These are phyloP conservation scores for Cephalopterus ornatus DNA, from an alignment of 2,113 vertebrate genomes.

Conservation along the genomic window DNA sequence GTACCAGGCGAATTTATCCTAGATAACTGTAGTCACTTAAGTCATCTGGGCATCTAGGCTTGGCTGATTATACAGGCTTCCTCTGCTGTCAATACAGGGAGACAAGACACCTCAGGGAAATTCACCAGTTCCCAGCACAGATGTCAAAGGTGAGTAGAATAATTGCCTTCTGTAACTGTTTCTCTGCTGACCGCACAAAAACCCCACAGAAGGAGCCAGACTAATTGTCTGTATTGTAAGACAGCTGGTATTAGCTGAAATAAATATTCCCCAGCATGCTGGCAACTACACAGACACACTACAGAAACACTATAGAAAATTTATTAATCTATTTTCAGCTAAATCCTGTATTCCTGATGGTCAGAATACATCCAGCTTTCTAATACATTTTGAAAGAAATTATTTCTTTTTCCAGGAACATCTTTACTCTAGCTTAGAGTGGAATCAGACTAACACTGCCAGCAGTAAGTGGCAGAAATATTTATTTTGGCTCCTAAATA, in stretches of 20 bases:
- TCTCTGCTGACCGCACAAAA: neutral
- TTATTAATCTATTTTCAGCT: neutral
- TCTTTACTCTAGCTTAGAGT: slow-evolving; percentile 54
- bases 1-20: neutral
- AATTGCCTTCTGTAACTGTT: neutral
- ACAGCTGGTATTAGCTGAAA: neutral
- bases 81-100: neutral
- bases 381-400: slow-evolving; percentile 35
- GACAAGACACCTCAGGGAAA: neutral
- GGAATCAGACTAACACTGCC: slow-evolving; percentile 49
- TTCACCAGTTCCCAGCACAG: neutral
- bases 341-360: neutral
- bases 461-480: slow-evolving; percentile 55
- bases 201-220: neutral
- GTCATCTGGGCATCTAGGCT: neutral
- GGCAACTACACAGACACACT: neutral
- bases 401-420: slow-evolving; percentile 52
- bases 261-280: neutral
- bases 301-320: neutral
- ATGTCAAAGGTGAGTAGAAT: neutral
- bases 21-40: neutral
- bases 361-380: slow-evolving; percentile 43
- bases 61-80: neutral
- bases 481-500: slow-evolving; percentile 56
- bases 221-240: neutral